Conservation (phyloP, 2,113 vertebrate genomes). For the Sarotherodon lohbergeri region DNA sequence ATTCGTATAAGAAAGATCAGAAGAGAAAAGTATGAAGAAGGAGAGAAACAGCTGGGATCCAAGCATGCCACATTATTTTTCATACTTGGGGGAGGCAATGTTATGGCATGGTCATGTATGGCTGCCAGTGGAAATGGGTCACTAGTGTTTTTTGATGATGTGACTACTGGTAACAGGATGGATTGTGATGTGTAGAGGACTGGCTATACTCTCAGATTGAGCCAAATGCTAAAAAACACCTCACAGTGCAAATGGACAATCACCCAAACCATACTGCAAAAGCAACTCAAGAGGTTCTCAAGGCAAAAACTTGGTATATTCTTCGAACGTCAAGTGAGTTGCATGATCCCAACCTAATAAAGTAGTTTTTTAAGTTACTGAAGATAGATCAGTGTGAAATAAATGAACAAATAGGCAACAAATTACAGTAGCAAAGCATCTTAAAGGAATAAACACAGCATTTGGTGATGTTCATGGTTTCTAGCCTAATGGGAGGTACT, state of each 20-base stretch:
- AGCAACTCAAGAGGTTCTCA: neutral
- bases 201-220: neutral
- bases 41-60: neutral
- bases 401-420: neutral
- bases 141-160: neutral
- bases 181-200: neutral
- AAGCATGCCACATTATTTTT: neutral
- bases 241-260: neutral
- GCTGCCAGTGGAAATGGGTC: neutral
- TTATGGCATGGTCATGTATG: neutral
- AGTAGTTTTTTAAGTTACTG: neutral
- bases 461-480: neutral
- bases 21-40: neutral
- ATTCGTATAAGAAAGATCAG: fast-evolving
- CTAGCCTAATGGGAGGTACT: neutral
- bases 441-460: neutral
- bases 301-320: neutral
- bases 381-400: neutral
- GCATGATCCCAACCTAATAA: neutral
- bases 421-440: neutral
- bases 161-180: neutral
- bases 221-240: neutral
- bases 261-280: neutral
- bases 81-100: neutral
- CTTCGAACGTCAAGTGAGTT: neutral